A percentile compares a stretch with the other conserved stretches of the same genome.
Conservation (phyloP, 2,888 invertebrate species). For the Suillia variegata region DNA sequence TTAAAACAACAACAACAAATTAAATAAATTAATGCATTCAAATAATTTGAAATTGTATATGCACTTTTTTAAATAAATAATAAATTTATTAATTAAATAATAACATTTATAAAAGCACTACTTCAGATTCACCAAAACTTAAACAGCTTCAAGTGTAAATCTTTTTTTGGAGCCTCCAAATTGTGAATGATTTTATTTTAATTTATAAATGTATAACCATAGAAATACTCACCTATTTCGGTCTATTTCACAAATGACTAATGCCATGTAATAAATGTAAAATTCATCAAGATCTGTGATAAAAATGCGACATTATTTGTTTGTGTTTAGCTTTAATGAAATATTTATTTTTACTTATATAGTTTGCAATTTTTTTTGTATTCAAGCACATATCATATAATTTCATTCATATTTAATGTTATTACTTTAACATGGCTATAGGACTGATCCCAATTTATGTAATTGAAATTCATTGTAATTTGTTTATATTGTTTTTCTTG, state of each 20-base stretch:
- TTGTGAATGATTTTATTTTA: no score
- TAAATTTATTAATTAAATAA: no score
- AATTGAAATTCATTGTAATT: constrained; percentile 52
- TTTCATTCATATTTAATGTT: constrained; percentile 31
- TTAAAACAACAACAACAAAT: background rate
- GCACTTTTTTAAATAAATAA: no score
- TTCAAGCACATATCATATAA: constrained; percentile 42
- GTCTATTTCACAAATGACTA: no score
- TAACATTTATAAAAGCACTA: no score
- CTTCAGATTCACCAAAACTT: constrained; percentile 12
- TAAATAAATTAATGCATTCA: constrained; percentile 11
- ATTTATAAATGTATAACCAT: no score
- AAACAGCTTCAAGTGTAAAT: constrained; percentile 17
- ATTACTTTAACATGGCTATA: constrained; percentile 50
- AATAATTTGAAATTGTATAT: no score
- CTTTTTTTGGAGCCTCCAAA: no score
- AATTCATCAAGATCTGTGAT: no score
- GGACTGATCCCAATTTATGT: constrained; percentile 55
- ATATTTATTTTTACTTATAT: constrained; percentile 54
- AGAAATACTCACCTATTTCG: no score
- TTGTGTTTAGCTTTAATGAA: constrained; percentile 49
- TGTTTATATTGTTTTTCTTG: constrained; percentile 50
- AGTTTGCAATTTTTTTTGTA: constrained; percentile 43
- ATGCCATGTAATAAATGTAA: no score
- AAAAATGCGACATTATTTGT: no score